Conservation (phyloP, 2,888 invertebrate genomes). For the Acrobasis suavella region DNA sequence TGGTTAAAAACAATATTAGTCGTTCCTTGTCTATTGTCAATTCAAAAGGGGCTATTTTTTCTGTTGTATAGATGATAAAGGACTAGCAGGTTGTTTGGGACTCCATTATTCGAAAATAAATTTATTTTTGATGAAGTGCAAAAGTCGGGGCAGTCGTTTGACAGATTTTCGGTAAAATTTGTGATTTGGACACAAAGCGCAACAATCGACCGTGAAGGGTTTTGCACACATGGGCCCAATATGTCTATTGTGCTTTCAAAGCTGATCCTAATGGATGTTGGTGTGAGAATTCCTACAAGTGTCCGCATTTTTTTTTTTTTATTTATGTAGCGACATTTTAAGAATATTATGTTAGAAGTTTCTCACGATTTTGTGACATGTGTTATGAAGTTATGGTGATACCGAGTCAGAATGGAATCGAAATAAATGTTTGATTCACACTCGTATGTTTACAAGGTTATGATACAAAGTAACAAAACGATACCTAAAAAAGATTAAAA, state of each 20-base stretch:
- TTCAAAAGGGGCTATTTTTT: conserved; percentile 49
- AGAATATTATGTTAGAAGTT: conserved; percentile 31
- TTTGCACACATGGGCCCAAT: conserved; percentile 76
- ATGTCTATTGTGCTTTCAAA: conserved; percentile 67
- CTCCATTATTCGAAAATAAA: conserved; percentile 70
- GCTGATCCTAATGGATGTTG: conserved; percentile 60
- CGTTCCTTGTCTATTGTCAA: conserved; percentile 54
- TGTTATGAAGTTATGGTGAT: background rate
- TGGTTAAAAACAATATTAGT: conserved; percentile 74
- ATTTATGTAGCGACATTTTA: conserved; percentile 27
- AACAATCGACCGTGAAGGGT: conserved; percentile 65
- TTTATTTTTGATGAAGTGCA: conserved; percentile 81
- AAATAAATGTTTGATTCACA: background rate
- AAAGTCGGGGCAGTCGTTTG: conserved; percentile 70
- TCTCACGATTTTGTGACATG: conserved; percentile 33
- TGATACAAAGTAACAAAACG: too few species aligned
- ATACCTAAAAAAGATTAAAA: too few species aligned
- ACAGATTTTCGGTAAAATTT: conserved; percentile 61
- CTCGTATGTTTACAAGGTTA: background rate
- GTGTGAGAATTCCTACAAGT: conserved; percentile 55
- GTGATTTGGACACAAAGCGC: conserved; percentile 63
- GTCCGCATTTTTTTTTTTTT: conserved; percentile 40
- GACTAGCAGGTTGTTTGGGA: conserved; percentile 69
- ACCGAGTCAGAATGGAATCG: background rate
- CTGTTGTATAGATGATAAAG: conserved; percentile 55